Conservation (phyloP, 2,888 invertebrate genomes). For the Lasioglossum leucozonium region DNA sequence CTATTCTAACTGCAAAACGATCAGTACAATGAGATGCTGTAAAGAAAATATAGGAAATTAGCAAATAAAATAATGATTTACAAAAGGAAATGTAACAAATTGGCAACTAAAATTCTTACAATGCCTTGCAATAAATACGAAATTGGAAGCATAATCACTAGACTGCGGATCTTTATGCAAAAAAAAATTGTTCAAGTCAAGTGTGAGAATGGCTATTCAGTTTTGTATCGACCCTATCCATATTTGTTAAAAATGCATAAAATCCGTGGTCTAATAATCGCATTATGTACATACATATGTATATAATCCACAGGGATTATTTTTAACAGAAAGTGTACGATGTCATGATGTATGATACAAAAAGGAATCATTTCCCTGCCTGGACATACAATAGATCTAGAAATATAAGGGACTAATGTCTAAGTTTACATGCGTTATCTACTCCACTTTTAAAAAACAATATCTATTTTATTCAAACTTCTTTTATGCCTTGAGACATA, state of each 20-base stretch:
- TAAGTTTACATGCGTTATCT: constrained; percentile 49
- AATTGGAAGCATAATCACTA: constrained; percentile 32
- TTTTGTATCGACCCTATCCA: background rate
- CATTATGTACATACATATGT: constrained; percentile 6
- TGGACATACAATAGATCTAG: constrained; percentile 20
- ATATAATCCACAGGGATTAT: constrained; percentile 24
- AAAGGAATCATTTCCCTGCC: constrained; percentile 58
- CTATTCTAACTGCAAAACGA: background rate
- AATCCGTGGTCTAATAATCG: background rate
- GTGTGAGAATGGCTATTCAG: background rate
- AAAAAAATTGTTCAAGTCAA: background rate
- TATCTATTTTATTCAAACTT: constrained; percentile 31
- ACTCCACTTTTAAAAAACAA: constrained; percentile 20
- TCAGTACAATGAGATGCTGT: background rate
- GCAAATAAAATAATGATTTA: constrained; percentile 19
- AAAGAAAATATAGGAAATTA: constrained; percentile 8
- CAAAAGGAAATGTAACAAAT: constrained; percentile 5
- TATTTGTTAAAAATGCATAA: background rate
- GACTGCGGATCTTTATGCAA: background rate
- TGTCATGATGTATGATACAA: constrained; percentile 49
- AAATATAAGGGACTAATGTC: constrained; percentile 28
- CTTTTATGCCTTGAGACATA: constrained; percentile 73
- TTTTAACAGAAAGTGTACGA: constrained; percentile 19
- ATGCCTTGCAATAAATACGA: constrained; percentile 29
- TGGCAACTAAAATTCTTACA: constrained; percentile 17